Evolutionary conservation across 2,888 invertebrate genomes (phyloP).

Genomic region (Plemyria rubiginata): DNA sequence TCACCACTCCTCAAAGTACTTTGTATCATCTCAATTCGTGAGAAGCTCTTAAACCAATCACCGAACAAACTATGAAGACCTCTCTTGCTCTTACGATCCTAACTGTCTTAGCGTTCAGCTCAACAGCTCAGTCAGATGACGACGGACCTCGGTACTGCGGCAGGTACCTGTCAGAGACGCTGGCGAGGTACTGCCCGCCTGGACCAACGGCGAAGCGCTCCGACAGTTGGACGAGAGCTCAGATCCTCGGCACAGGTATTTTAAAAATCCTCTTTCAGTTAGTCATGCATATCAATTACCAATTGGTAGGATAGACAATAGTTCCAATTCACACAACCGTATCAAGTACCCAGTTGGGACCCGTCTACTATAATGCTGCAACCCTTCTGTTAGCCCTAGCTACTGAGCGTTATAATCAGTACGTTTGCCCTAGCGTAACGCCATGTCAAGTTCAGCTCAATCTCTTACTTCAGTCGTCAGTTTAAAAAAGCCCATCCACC

Average conservation of each 20-base stretch:
- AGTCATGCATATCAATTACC: too few relatives aligned
- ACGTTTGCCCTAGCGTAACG: too few relatives aligned
- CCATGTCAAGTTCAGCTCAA: too few relatives aligned
- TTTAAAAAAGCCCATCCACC: too few relatives aligned
- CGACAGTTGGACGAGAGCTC: slow-evolving; percentile 17
- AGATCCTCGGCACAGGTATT: slow-evolving; percentile 24
- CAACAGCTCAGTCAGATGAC: slow-evolving; percentile 1
- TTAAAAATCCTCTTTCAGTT: background rate
- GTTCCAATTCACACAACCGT: too few relatives aligned
- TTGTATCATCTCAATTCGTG: background rate
- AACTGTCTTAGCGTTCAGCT: slow-evolving; percentile 6
- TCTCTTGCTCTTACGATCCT: slow-evolving; percentile 17
- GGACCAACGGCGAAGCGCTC: slow-evolving; percentile 17
- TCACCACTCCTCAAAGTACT: background rate
- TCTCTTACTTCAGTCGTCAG: too few relatives aligned
- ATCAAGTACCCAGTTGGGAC: too few relatives aligned
- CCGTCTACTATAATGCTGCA: too few relatives aligned
- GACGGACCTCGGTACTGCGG: slow-evolving; percentile 13
- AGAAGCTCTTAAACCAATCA: background rate
- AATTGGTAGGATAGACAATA: too few relatives aligned
- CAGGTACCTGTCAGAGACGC: slow-evolving; percentile 16
- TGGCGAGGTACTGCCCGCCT: slow-evolving; percentile 19
- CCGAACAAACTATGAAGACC: slow-evolving; percentile 12
- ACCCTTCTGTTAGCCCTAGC: too few relatives aligned
- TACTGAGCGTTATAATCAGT: too few relatives aligned